Base-by-base conservation (phyloP, 2,797 vertebrate species). In the Prunella strophiata region DNA sequence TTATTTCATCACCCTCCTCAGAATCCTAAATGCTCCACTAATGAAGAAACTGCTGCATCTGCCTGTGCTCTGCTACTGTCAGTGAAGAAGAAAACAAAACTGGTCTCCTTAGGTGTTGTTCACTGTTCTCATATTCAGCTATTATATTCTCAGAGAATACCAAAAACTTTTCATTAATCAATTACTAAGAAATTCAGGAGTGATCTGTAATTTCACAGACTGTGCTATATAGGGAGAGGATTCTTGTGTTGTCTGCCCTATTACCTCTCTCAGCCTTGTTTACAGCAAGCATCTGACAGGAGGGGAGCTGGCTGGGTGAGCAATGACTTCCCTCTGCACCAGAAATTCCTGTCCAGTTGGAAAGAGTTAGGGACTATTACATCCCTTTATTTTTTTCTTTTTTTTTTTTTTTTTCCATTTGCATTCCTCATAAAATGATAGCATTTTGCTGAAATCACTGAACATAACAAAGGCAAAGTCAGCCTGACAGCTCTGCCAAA, bases 391-490 rank as follows among this genome's bases (percentile, higher is more conserved):
- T 19, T 8, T 13, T 13, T 9, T 5, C 9, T 9, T 26, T 21
- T 36, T 38, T 45, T 59, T 42, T 17, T 15, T 5, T 7, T 2
- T 1, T 14, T 13, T 1, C 27, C 25, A 18, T 93, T 65, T 92
- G n/a, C 22, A 84, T 86, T 90, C 51, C 40, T 86, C 47, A 62
- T 66, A 74, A 91, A 93, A 62, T 3, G 5, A 22, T 63, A 73
- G 40, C 62, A 70, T 43, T 88, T 90, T 79, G 26, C 71, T 88
- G 82, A 86, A 91, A 86, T 73, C n/a, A 47, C 61, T 68, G 82
- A 80, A 65, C 52, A 30, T 23, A 94, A 81, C 71, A 85, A 89
- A 93, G 72, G 68, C 89, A 89, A 85, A 93, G 61, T 30, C 87
- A 93, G 57, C 15, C 48, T 51, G 79, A 55, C 18, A 58, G 47